These are phyloP conservation scores for Callyntrura guangdongensis DNA, from an alignment of 2,888 invertebrate genomes.

Conservation along the genomic window DNA sequence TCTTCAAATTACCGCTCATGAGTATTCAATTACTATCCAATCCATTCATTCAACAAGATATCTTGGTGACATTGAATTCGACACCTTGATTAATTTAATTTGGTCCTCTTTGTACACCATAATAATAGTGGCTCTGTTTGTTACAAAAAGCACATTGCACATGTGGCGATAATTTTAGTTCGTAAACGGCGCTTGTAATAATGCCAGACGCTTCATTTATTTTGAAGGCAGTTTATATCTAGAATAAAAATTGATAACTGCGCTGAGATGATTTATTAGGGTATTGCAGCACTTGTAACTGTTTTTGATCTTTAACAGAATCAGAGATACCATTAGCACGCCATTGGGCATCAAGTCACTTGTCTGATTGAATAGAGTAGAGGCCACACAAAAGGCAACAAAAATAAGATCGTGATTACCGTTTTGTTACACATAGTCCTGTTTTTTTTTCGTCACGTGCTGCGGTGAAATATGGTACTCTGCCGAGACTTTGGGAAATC, in stretches of 20 bases:
- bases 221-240: background rate
- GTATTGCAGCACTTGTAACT: background rate
- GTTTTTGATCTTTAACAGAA: background rate
- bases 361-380: background rate
- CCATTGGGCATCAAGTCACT: background rate
- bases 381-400: background rate
- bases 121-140: background rate
- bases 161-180: background rate
- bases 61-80: constrained; percentile 5
- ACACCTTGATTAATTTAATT: background rate
- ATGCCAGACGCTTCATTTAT: background rate
- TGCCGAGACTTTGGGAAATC: background rate
- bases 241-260: background rate
- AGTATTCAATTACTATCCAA: constrained; percentile 54
- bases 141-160: background rate
- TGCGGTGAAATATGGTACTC: constrained; percentile 46
- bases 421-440: background rate
- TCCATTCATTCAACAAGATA: background rate
- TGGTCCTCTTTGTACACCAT: background rate
- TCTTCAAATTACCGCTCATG: background rate
- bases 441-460: constrained; percentile 1
- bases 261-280: constrained; percentile 5
- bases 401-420: constrained; percentile 1
- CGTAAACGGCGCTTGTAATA: background rate
- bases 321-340: background rate